Evolutionary conservation across 2,797 vertebrate species (phyloP).

Genomic region (Rhinatrema bivittatum): DNA sequence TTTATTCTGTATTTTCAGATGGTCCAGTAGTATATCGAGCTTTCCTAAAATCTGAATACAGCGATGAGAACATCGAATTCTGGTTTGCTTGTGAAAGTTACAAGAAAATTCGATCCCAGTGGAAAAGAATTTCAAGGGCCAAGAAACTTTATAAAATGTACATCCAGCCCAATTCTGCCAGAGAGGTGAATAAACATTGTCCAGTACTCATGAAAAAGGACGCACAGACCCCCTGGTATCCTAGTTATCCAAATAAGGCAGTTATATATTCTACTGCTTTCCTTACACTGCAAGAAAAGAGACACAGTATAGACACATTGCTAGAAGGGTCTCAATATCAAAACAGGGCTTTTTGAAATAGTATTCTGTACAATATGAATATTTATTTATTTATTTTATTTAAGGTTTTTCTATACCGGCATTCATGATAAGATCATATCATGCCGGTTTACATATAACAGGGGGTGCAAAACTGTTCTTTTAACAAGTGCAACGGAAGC

Average conservation of each 20-base stretch:
- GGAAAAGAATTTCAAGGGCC: slow-evolving; percentile 62
- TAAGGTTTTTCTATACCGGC: too few relatives aligned
- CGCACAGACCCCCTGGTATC: background rate
- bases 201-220: background rate
- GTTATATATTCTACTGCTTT: too few relatives aligned
- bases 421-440: too few relatives aligned
- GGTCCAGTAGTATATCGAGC: slow-evolving; percentile 66
- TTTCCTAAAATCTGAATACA: slow-evolving; percentile 81
- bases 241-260: too few relatives aligned
- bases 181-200: slow-evolving; percentile 53
- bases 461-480: too few relatives aligned
- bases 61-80: slow-evolving; percentile 82
- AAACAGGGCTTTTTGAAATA: too few relatives aligned
- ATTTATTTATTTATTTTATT: too few relatives aligned
- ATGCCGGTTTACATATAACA: too few relatives aligned
- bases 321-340: too few relatives aligned
- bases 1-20: slow-evolving; percentile 47
- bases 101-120: slow-evolving; percentile 70
- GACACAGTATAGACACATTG: background rate
- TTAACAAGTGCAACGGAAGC: too few relatives aligned
- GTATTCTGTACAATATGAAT: too few relatives aligned
- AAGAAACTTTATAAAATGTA: slow-evolving; percentile 78
- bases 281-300: too few relatives aligned
- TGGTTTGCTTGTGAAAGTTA: slow-evolving; percentile 81
- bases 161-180: slow-evolving; percentile 72